Base-by-base conservation (phyloP, 92 coral and sea anemone genomes). In the Pocillopora meandrina region DNA sequence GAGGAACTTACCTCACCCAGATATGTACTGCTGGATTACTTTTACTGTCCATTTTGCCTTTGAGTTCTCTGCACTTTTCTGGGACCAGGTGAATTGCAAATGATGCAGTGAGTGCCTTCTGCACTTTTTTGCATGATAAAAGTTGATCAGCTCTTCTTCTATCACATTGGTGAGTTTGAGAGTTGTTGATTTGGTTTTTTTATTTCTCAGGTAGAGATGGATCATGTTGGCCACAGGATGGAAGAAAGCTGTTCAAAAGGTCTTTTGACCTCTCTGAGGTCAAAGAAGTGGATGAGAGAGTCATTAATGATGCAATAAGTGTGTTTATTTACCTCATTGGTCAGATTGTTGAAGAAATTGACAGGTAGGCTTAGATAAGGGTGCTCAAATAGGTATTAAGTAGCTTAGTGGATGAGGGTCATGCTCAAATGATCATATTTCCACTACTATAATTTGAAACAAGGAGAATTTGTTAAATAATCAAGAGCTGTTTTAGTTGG, bases 271-370 rank as follows among this genome's bases (percentile, higher is more conserved):
- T 65, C 6, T 59, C 42, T 67, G 68, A 66, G 31, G 58, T 47
- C 59, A 56, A 62, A 21, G 86, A 55, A 52, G 55, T 42, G 19
- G 71, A 74, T 60, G 62, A 68, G 33, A 84, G 57, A 15, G 57
- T 36, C 18, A 84, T 76, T 47, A 76, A 72, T 55, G 92, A 84
- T 82, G 93, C 97, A 33, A 89, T 84, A 13, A 87, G 66, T 23
- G 97, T 93, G 21, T 93, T 91, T 56, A 66, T 91, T 49, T 89
- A 80, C 83, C 84, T 83, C 2, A 69, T 89, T 13, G 82, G 87
- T 34, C 90, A 87, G 56, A 85, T 91, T 52, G 31, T 90, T 55
- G 78, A 80, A 60, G 82, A 86, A 26, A 62, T 64, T 59, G 87
- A 75, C 17, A 89, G 93, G 97, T 92, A 67, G 58, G 67, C 60